phyloP scores from a whole-genome alignment of 2,888 invertebrate genomes.

The Sericinus montela region DNA sequence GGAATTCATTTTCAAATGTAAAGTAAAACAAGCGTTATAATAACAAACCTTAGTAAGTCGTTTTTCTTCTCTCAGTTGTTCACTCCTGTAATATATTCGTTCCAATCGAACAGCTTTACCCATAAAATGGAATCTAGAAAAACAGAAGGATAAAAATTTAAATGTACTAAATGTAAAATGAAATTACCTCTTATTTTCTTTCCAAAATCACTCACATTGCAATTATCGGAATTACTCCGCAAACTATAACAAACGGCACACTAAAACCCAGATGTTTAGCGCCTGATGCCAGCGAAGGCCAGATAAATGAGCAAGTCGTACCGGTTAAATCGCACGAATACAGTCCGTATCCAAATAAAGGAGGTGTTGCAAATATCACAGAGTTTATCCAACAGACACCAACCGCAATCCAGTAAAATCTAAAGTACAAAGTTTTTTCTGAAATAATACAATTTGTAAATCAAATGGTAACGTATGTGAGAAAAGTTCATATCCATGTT shows the following conservation, averaged over 20 bases:
- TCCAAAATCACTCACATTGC: conserved; percentile 56
- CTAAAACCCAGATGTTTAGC: conserved; percentile 64
- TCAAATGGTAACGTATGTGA: background rate
- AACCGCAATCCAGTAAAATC: conserved; percentile 63
- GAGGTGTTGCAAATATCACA: conserved; percentile 63
- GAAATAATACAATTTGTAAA: conserved; percentile 31
- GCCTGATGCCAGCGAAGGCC: conserved; percentile 59
- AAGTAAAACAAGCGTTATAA: background rate
- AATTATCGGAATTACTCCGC: conserved; percentile 61
- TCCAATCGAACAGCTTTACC: conserved; percentile 66
- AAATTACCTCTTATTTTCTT: too few species aligned
- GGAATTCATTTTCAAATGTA: too few species aligned
- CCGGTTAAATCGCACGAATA: conserved; percentile 74
- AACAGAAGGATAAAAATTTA: background rate
- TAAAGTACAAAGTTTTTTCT: conserved; percentile 62
- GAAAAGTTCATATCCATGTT: background rate
- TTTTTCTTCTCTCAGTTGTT: conserved; percentile 63
- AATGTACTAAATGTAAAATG: too few species aligned
- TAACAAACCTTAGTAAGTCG: conserved; percentile 58
- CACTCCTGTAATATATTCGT: conserved; percentile 64
- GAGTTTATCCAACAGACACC: conserved; percentile 65
- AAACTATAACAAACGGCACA: conserved; percentile 60
- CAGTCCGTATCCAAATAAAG: conserved; percentile 68
- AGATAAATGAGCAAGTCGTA: conserved; percentile 65
- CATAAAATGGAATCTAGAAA: conserved; percentile 62